These are phyloP conservation scores for Bombus polaris DNA, from an alignment of 1,140 invertebrate species.

Conservation along the genomic window DNA sequence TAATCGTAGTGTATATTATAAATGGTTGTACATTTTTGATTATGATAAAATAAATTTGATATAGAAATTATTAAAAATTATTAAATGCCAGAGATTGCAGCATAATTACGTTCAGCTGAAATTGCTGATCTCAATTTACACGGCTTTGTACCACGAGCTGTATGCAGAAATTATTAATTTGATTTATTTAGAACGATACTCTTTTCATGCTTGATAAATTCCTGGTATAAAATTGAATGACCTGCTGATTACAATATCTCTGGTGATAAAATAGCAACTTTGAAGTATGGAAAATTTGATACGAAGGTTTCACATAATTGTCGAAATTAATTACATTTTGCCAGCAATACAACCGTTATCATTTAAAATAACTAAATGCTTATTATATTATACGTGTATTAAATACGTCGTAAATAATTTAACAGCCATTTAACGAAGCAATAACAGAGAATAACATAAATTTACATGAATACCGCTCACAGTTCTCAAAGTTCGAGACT, in stretches of 20 bases:
- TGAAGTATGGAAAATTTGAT: neutral
- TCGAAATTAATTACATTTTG: constrained; percentile 9
- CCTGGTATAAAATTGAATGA: constrained; percentile 10
- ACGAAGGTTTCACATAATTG: neutral
- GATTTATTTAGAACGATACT: constrained; percentile 11
- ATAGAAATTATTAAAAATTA: neutral
- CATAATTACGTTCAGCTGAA: neutral
- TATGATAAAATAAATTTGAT: neutral
- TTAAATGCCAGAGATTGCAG: neutral
- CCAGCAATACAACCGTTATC: neutral
- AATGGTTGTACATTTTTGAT: neutral
- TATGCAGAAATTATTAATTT: neutral
- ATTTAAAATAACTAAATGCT: neutral
- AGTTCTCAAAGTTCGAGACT: neutral
- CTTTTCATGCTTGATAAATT: neutral
- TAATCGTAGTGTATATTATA: neutral
- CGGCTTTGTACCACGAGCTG: neutral
- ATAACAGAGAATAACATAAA: neutral
- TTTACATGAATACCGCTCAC: neutral
- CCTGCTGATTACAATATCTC: neutral
- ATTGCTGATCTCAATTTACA: constrained; percentile 1
- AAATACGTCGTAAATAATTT: neutral
- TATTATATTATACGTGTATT: neutral
- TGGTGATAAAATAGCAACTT: neutral
- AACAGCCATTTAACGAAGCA: neutral